Conservation (phyloP, 1,140 invertebrate species). For the Drosophila mauritiana region DNA sequence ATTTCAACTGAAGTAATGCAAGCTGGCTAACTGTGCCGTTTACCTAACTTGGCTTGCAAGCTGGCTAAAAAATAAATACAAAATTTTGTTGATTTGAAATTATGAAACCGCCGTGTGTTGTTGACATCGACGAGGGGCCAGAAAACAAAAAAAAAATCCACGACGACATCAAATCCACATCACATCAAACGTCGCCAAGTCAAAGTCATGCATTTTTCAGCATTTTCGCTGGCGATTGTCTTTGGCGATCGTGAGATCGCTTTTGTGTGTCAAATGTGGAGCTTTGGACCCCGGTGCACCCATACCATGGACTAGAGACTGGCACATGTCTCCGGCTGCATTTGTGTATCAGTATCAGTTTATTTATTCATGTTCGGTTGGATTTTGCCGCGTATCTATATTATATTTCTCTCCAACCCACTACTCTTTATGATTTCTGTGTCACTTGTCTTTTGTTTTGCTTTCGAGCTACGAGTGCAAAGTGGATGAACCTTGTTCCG, state of each 20-base stretch:
- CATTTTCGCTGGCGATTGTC: conserved; percentile 32
- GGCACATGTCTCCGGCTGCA: conserved; percentile 63
- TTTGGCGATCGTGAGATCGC: conserved; percentile 53
- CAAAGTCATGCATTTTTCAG: conserved; percentile 51
- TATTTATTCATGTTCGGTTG: conserved; percentile 36
- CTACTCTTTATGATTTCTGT: conserved; percentile 19
- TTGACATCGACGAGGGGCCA: conserved; percentile 23
- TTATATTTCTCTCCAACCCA: conserved; percentile 19
- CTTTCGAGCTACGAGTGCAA: conserved; percentile 6
- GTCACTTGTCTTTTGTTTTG: conserved; percentile 41
- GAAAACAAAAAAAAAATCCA: conserved; percentile 1
- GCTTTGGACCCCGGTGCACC: conserved; percentile 31
- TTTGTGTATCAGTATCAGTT: conserved; percentile 48
- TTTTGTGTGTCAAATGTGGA: conserved; percentile 61
- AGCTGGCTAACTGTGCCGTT: conserved; percentile 53
- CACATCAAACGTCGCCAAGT: conserved; percentile 31
- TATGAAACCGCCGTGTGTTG: conserved; percentile 55
- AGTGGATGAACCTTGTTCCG: conserved; percentile 50
- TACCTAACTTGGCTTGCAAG: conserved; percentile 37
- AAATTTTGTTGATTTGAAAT: conserved; percentile 57
- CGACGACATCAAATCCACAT: conserved; percentile 29
- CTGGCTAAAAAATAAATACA: conserved; percentile 52
- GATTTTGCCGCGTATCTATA: neutral
- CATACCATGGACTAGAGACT: conserved; percentile 27
- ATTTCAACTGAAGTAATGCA: conserved; percentile 53